A percentile compares a stretch with the other conserved stretches of the same genome.
phyloP scores from a whole-genome alignment of 2,888 invertebrate species.

The Noctua janthina region DNA sequence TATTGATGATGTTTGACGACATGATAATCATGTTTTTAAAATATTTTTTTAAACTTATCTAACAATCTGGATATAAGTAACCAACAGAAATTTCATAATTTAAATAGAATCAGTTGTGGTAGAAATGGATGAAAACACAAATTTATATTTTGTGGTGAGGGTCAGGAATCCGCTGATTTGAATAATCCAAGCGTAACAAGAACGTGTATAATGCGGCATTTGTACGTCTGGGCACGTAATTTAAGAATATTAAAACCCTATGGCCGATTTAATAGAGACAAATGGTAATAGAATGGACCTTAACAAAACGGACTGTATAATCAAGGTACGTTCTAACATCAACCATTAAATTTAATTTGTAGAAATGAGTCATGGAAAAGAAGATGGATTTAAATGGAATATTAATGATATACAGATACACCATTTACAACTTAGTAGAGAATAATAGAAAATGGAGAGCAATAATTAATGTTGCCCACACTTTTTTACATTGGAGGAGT shows the following conservation, averaged over 20 bases:
- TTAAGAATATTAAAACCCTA: slow-evolving; percentile 65
- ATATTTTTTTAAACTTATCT: background rate
- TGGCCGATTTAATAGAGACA: slow-evolving; percentile 33
- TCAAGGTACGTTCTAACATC: slow-evolving; percentile 16
- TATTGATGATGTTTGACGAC: background rate
- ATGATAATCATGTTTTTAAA: background rate
- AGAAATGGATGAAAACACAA: slow-evolving; percentile 23
- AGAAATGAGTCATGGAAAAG: slow-evolving; percentile 18
- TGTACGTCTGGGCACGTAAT: slow-evolving; percentile 74
- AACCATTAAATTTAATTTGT: slow-evolving; percentile 13
- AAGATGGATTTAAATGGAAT: slow-evolving; percentile 8
- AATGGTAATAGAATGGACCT: slow-evolving; percentile 35
- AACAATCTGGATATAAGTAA: background rate
- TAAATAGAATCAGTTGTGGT: slow-evolving; percentile 8
- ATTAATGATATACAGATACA: slow-evolving; percentile 1
- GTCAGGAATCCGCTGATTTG: slow-evolving; percentile 70
- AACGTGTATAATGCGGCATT: slow-evolving; percentile 75
- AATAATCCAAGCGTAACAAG: slow-evolving; percentile 76
- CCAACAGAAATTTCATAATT: background rate
- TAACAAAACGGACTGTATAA: slow-evolving; percentile 32
- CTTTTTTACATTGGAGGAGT: background rate
- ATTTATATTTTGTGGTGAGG: slow-evolving; percentile 35
- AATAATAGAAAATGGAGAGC: slow-evolving; percentile 8
- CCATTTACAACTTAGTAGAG: background rate
- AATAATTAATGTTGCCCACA: slow-evolving; percentile 5